These are phyloP conservation scores for Drosophila ananassae DNA, from an alignment of 1,140 invertebrate genomes.

Conservation along the genomic window DNA sequence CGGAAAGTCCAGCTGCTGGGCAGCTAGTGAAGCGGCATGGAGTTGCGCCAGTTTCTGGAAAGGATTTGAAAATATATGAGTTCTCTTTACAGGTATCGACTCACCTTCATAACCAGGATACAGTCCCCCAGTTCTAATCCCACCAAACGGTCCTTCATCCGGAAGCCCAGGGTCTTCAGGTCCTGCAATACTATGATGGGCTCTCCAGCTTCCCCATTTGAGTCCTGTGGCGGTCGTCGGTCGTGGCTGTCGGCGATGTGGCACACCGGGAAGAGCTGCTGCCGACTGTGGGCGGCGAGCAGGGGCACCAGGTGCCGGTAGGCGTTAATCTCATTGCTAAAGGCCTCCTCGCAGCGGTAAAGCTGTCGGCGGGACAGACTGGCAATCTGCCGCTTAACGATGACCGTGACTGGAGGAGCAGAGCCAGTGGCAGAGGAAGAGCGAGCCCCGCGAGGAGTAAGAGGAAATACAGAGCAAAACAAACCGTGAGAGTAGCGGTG, in stretches of 20 bases:
- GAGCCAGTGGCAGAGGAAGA: not conserved
- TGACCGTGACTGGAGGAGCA: conserved; percentile 57
- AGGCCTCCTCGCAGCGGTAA: conserved; percentile 79
- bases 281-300: conserved; percentile 55
- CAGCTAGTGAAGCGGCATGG: conserved; percentile 75
- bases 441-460: not conserved
- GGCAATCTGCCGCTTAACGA: conserved; percentile 80
- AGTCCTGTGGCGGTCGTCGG: conserved; percentile 2
- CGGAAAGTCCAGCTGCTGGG: conserved; percentile 57
- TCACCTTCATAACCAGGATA: conserved; percentile 78
- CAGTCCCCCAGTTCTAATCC: conserved; percentile 72
- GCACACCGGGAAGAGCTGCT: conserved; percentile 74
- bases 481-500: conserved; percentile 24
- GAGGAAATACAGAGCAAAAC: conserved; percentile 37
- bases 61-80: too few relatives aligned
- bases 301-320: conserved; percentile 74
- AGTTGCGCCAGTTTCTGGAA: conserved; percentile 76
- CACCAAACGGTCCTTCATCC: conserved; percentile 71
- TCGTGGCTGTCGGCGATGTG: conserved; percentile 69
- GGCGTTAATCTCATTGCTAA: conserved; percentile 77
- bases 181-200: conserved; percentile 78
- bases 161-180: conserved; percentile 63
- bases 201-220: conserved; percentile 47
- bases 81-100: not conserved
- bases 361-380: conserved; percentile 75